These are phyloP conservation scores for Campylorhamphus procurvoides DNA, from an alignment of 2,113 vertebrate species.

Conservation along the genomic window DNA sequence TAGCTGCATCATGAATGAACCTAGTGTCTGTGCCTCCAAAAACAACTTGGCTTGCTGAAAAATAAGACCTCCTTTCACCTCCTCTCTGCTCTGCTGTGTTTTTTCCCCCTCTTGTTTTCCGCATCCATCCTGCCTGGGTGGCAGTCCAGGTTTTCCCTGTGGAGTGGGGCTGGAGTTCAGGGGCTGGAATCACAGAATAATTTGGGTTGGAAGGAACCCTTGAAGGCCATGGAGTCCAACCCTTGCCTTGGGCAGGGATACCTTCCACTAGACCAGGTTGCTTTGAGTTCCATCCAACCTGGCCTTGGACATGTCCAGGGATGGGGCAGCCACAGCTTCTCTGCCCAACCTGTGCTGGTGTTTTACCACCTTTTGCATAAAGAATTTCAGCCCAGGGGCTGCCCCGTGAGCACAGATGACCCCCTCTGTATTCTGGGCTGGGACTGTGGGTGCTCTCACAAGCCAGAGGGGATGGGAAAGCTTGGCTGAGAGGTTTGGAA, in stretches of 20 bases:
- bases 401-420: background rate
- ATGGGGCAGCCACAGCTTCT: background rate
- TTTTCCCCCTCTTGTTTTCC: background rate
- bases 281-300: rapidly evolving
- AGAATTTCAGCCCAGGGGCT: background rate
- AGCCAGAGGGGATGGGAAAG: background rate
- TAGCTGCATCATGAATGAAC: constrained; percentile 40
- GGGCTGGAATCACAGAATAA: background rate
- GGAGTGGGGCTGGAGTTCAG: rapidly evolving
- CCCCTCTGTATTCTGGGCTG: background rate
- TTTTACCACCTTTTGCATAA: background rate
- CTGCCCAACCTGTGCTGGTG: rapidly evolving
- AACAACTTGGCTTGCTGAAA: constrained; percentile 3
- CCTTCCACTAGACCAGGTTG: rapidly evolving
- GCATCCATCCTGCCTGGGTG: background rate
- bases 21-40: constrained; percentile 29
- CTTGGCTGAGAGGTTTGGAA: background rate
- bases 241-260: background rate
- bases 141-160: background rate
- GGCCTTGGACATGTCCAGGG: rapidly evolving
- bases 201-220: background rate
- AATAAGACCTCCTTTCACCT: constrained; percentile 19
- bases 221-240: background rate
- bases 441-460: background rate
- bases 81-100: background rate